Base-by-base conservation (phyloP, 2,113 vertebrate species). In the Anarhynchus alexandrinus region DNA sequence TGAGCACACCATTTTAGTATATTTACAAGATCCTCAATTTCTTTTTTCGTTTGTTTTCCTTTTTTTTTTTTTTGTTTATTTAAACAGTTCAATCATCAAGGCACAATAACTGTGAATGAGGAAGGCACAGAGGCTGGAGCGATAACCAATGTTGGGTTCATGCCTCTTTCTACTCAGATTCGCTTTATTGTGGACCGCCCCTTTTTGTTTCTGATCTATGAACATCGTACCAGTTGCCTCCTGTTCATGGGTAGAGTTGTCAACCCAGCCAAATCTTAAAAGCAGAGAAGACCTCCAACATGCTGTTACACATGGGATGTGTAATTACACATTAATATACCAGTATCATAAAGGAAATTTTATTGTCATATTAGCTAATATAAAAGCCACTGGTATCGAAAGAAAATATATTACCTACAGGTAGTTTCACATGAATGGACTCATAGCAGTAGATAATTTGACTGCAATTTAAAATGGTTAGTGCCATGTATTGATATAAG, bases 61-160 rank as follows among this genome's bases (percentile, higher is more conserved):
- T 69, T 42, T 40, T 69, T n/a, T 45, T n/a, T 65, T 42, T 40
- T 69, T n/a, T 51, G 32, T 86, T 94, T 82, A 27, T 52, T 64
- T 74, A n/a, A 76, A 86, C 98, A 99, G 99, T 99, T 99, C 95
- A 98, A 99, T 34, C 99, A 99, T 91, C 99, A 99, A 97, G 98
- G 99, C 79, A 99, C 98, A 40, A 99, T 99, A 96, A 99, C 98
- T 6, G 99, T 99, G 96, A 99, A 99, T 0, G 99, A 99, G 90
- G 99, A 99, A 89, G 99, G 99, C 43, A 99, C 99, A 0, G 98
- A 99, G 82, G 99, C 99, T 6, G 99, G 98, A 5, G 96, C 99
- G 3, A 96, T 99, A 73, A 99, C 99, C 84, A 98, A 98, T 0
- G 98, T 99, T 14, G 99, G 99, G 51, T 99, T 99, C 97, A 99